A percentile compares a stretch with the other conserved stretches of the same genome.
Conservation (phyloP, 2,888 invertebrate genomes). For the Brachycybe producta region DNA sequence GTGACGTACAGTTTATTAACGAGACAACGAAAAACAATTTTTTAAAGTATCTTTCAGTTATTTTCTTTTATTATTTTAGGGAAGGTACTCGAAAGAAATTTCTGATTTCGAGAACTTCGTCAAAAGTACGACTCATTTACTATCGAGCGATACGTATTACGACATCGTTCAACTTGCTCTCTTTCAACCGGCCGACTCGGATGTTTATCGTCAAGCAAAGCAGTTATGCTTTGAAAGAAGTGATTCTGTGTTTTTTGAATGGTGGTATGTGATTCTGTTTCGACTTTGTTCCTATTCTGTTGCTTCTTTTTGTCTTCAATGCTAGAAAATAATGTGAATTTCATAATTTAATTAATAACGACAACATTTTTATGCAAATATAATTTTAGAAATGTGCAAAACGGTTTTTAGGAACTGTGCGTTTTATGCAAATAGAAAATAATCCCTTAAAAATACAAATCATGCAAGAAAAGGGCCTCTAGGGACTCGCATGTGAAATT, state of each 20-base stretch:
- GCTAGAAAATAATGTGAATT: too few species aligned
- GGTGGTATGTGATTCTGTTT: constrained; percentile 38
- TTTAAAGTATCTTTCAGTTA: neutral
- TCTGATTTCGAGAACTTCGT: constrained; percentile 47
- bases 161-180: constrained; percentile 58
- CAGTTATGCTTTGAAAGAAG: constrained; percentile 40
- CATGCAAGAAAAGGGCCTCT: too few species aligned
- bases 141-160: constrained; percentile 47
- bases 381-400: constrained; percentile 1
- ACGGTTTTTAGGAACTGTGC: too few species aligned
- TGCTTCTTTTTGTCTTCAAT: too few species aligned
- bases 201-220: constrained; percentile 44
- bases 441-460: too few species aligned
- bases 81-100: constrained; percentile 38
- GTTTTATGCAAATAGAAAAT: too few species aligned
- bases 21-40: neutral
- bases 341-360: too few species aligned
- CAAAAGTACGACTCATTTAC: constrained; percentile 46
- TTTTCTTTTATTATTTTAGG: constrained; percentile 18
- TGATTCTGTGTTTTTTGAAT: constrained; percentile 47
- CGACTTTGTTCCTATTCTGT: too few species aligned
- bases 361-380: too few species aligned
- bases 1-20: constrained; percentile 17
- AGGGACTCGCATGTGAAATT: too few species aligned
- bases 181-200: constrained; percentile 46